Evolutionary conservation across 2,888 invertebrate genomes (phyloP).

Genomic region (Rotaria sp.): DNA sequence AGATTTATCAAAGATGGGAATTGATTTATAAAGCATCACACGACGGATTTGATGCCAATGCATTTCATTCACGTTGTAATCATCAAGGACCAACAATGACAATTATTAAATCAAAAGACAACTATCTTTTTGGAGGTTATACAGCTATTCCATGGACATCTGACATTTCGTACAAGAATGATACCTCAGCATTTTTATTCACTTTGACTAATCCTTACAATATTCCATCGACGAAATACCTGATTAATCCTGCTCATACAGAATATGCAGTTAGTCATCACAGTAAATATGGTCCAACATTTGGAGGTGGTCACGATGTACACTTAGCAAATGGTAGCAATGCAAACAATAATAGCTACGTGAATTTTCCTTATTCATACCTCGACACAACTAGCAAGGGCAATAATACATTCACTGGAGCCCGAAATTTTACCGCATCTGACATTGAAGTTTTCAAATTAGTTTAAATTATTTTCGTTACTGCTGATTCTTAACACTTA

Average conservation of each 20-base stretch:
- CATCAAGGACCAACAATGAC: background rate
- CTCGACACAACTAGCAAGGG: background rate
- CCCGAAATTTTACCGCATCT: background rate
- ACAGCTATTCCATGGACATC: slow-evolving; percentile 14
- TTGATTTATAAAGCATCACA: slow-evolving; percentile 10
- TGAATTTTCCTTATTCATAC: background rate
- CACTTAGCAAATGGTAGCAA: background rate
- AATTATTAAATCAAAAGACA: background rate
- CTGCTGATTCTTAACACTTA: background rate
- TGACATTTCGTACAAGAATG: background rate
- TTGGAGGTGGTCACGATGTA: background rate
- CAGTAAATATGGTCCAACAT: background rate
- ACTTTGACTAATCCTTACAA: background rate
- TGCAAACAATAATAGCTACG: background rate
- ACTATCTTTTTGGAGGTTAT: slow-evolving; percentile 30
- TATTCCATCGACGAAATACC: background rate
- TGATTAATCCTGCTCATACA: background rate
- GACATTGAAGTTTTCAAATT: background rate
- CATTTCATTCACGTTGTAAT: slow-evolving; percentile 30
- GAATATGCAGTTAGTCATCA: background rate
- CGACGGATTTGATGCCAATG: slow-evolving; percentile 26
- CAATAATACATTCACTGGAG: background rate
- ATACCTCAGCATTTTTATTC: slow-evolving; percentile 14
- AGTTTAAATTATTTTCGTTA: background rate
- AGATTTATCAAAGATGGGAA: background rate